Conservation (phyloP, 2,797 vertebrate species). For the Enteromius paludinosus region DNA sequence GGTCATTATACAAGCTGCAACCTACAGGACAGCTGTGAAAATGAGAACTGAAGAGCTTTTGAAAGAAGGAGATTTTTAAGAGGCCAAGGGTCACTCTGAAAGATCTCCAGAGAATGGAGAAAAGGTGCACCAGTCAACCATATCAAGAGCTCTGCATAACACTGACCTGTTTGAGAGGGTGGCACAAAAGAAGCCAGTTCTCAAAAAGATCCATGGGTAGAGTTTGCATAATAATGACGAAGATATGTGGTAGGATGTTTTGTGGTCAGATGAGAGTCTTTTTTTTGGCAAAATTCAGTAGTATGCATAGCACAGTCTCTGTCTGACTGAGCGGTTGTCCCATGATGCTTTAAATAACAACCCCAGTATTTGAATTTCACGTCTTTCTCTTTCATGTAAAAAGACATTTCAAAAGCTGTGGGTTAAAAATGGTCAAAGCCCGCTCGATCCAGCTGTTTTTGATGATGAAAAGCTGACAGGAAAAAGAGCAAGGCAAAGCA, state of each 20-base stretch:
- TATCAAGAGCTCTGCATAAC: conserved; percentile 6
- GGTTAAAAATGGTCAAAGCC: conserved; percentile 3
- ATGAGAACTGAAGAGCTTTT: neutral
- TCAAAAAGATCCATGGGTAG: neutral
- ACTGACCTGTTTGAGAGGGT: neutral
- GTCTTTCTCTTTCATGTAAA: neutral
- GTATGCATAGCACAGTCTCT: neutral
- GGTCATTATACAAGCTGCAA: neutral
- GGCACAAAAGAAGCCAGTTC: conserved; percentile 17
- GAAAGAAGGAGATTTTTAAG: conserved; percentile 12
- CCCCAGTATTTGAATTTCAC: neutral
- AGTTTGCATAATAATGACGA: conserved; percentile 8
- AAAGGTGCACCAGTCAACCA: conserved; percentile 22
- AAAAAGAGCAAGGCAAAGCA: conserved; percentile 26
- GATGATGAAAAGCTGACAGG: conserved; percentile 40
- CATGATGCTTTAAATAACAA: conserved; percentile 16
- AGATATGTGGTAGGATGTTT: neutral
- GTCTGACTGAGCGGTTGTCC: neutral
- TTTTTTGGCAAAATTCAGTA: neutral
- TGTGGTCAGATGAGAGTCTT: neutral
- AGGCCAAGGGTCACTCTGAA: neutral
- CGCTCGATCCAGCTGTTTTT: neutral
- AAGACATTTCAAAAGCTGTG: conserved; percentile 3
- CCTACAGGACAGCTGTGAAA: conserved; percentile 12
- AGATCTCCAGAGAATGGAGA: conserved; percentile 14